A percentile compares a stretch with the other conserved stretches of the same genome.
Conservation (phyloP, 2,113 vertebrate species). For the Urocitellus parryii region DNA sequence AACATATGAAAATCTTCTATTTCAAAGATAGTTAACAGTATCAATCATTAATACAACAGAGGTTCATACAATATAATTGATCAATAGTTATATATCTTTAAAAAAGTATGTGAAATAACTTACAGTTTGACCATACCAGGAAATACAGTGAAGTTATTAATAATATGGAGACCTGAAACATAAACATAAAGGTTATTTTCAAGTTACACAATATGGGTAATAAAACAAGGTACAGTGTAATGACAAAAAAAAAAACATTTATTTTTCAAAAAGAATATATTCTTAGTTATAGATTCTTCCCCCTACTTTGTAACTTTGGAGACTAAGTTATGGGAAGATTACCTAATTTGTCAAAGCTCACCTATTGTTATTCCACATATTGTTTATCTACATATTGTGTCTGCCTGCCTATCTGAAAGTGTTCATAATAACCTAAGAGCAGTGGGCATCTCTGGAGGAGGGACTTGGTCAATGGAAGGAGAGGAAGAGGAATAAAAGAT, state of each 20-base stretch:
- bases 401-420: not conserved
- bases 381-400: not conserved
- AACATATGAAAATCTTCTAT: constrained; percentile 15
- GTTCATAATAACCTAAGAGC: not conserved
- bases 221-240: not conserved
- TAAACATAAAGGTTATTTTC: not conserved
- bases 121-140: not conserved
- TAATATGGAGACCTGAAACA: not conserved
- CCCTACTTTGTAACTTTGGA: not conserved
- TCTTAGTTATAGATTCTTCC: not conserved
- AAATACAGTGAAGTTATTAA: not conserved
- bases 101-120: not conserved
- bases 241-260: not conserved
- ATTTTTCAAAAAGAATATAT: not conserved
- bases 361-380: not conserved
- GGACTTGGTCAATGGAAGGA: not conserved
- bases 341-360: not conserved
- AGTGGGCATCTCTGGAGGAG: not conserved
- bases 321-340: not conserved
- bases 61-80: not conserved
- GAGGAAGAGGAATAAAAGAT: not conserved
- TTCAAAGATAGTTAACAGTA: not conserved
- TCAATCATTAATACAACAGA: not conserved
- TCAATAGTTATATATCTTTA: not conserved
- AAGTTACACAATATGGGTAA: not conserved